Conservation (phyloP, 2,888 invertebrate species). For the Eristalinus aeneus region DNA sequence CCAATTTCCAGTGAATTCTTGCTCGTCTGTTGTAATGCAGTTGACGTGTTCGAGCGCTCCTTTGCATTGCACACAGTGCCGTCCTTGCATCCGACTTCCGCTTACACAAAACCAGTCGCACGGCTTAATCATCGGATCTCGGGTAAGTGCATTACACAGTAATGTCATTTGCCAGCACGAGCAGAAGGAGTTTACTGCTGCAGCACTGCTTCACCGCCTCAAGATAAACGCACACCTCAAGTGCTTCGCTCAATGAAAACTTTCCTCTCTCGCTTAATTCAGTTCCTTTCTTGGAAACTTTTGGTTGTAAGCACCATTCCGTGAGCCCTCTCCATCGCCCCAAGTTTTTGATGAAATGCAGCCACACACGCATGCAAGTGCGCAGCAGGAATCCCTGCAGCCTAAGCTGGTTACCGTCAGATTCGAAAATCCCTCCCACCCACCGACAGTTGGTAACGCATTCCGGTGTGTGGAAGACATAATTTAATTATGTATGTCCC, state of each 20-base stretch:
- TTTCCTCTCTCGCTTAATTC: conserved; percentile 24
- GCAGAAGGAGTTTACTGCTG: neutral
- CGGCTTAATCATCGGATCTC: conserved; percentile 43
- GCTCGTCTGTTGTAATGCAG: conserved; percentile 27
- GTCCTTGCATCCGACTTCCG: neutral
- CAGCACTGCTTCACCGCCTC: neutral
- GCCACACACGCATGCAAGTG: neutral
- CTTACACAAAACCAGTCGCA: conserved; percentile 20
- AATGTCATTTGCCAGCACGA: conserved; percentile 22
- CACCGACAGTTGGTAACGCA: neutral
- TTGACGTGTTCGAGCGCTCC: conserved; percentile 36
- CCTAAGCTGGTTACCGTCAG: neutral
- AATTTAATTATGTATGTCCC: conserved; percentile 47
- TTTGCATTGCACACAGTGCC: neutral
- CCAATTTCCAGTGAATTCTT: neutral
- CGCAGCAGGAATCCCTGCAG: neutral
- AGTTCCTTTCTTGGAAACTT: conserved; percentile 8
- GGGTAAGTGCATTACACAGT: conserved; percentile 52
- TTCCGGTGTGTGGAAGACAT: conserved; percentile 3
- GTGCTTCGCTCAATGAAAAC: conserved; percentile 5
- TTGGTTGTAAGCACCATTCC: conserved; percentile 16
- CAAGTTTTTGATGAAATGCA: conserved; percentile 17
- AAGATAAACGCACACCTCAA: neutral
- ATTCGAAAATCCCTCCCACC: neutral
- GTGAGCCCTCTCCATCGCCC: neutral